A percentile compares a stretch with the other conserved stretches of the same genome.
These are phyloP conservation scores for Lordiphosa stackelbergi DNA, from an alignment of 1,140 invertebrate genomes.

Conservation along the genomic window DNA sequence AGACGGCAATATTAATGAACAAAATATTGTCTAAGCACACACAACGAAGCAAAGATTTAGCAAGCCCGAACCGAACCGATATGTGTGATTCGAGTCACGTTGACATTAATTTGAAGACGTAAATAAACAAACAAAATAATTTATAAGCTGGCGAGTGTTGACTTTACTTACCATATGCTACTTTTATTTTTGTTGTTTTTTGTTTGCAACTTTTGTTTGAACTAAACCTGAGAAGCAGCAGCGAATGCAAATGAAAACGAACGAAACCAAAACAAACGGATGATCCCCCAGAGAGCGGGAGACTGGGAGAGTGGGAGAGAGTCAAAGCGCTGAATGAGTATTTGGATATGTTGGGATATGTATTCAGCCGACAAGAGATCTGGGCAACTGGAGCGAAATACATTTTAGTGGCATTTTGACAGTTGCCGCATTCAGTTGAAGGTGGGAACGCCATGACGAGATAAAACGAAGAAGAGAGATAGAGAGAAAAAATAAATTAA, in stretches of 20 bases:
- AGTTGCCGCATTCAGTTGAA: slow-evolving; percentile 18
- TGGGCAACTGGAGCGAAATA: slow-evolving; percentile 14
- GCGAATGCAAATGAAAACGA: slow-evolving; percentile 29
- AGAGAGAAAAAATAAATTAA: slow-evolving; percentile 25
- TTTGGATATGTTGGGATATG: slow-evolving; percentile 23
- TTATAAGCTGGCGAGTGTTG: slow-evolving; percentile 4
- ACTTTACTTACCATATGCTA: slow-evolving; percentile 23
- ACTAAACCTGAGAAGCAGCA: slow-evolving; percentile 1
- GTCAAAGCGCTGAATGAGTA: slow-evolving; percentile 12
- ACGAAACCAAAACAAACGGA: slow-evolving; percentile 23
- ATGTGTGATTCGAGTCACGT: slow-evolving; percentile 24
- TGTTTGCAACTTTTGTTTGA: slow-evolving; percentile 9
- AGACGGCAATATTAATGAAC: slow-evolving; percentile 55
- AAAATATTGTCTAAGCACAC: slow-evolving; percentile 20
- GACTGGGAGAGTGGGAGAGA: background rate
- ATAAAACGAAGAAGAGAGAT: slow-evolving; percentile 6
- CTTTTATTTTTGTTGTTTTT: slow-evolving; percentile 18
- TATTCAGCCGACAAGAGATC: slow-evolving; percentile 27
- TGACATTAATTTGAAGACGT: background rate
- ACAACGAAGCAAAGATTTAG: background rate
- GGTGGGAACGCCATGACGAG: slow-evolving; percentile 16
- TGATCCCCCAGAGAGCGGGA: slow-evolving; percentile 36
- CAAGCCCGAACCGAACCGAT: background rate
- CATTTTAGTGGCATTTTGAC: slow-evolving; percentile 32
- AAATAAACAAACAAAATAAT: slow-evolving; percentile 2